Evolutionary conservation across 2,888 invertebrate species (phyloP), one percentile per base, ranked within the genome.

Genomic region (Eupithecia exiguata): DNA sequence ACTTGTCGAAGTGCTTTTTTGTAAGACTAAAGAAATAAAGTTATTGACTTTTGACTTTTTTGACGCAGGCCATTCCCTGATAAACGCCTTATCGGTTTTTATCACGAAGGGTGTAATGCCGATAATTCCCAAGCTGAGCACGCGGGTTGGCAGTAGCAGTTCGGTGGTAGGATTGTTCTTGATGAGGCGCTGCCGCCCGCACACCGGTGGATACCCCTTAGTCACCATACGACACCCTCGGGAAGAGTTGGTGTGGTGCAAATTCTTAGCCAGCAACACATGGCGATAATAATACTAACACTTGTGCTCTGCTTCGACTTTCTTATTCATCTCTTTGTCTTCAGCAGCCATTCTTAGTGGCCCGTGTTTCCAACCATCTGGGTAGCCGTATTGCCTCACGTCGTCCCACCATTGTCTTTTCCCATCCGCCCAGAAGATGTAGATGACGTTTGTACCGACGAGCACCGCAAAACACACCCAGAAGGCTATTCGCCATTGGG

Each of bases 351-450:
- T 89, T 68, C 84, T 87, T 0, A 94, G 83, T 0, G 86, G 87
- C 0, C 93, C 94, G 68, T 94, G 93, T 76, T 92, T 92, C 94
- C 94, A 94, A 3, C 79, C 85, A 1, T 85, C 87, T 1, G 94
- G 95, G 79, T 94, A 93, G 4, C 94, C 94, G 72, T 91, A 92
- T 63, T 93, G 91, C n/a, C 95, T 87, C 0, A 95, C 94, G 77
- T 96, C 95, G 83, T 97, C 97, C 97, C 97, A 97, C 86, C 95
- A 95, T 80, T 97, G 96, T 63, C 96, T 95, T 70, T 97, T 96
- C 1, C 96, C 97, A 71, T 96, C 96, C 0, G 96, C 97, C 89
- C 95, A 96, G 58, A 96, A 78, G 5, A 95, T 88, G 87, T 96
- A 97, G 0, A 97, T 89, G 0, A 96, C 76, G 83, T 96, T 96